Evolutionary conservation across 2,797 vertebrate species (phyloP).

Genomic region (Threskiornis aethiopicus): DNA sequence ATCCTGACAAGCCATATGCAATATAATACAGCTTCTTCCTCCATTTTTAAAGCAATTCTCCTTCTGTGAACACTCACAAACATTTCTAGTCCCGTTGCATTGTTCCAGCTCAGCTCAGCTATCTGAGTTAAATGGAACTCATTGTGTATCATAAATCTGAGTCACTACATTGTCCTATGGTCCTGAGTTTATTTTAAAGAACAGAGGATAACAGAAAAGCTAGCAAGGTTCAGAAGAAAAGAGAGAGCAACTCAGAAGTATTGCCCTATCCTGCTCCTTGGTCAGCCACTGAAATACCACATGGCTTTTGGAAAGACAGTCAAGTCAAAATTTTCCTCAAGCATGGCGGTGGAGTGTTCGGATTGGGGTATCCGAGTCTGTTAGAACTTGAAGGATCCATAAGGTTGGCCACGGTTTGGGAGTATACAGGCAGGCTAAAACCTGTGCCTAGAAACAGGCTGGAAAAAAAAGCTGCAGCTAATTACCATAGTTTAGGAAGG

Average conservation of each 20-base stretch:
- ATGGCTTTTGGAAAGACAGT: background rate
- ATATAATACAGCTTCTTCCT: background rate
- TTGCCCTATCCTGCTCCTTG: background rate
- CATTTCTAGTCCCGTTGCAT: background rate
- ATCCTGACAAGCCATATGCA: slow-evolving; percentile 14
- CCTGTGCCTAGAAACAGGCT: background rate
- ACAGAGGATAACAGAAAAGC: background rate
- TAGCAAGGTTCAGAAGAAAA: background rate
- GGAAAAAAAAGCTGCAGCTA: background rate
- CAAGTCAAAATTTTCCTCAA: background rate
- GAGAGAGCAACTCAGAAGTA: background rate
- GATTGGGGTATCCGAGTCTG: background rate
- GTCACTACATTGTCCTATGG: background rate
- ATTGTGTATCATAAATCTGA: background rate
- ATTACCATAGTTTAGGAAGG: background rate
- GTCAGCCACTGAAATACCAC: background rate
- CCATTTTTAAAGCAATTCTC: slow-evolving; percentile 12
- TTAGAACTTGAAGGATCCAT: background rate
- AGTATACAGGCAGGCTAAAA: background rate
- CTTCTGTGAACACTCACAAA: background rate
- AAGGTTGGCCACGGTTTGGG: background rate
- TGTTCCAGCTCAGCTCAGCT: slow-evolving; percentile 19
- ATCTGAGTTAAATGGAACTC: background rate
- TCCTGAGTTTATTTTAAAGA: background rate
- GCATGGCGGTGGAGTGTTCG: background rate